Base-by-base conservation (phyloP, 1,140 invertebrate species). In the Diorhabda carinulata region DNA sequence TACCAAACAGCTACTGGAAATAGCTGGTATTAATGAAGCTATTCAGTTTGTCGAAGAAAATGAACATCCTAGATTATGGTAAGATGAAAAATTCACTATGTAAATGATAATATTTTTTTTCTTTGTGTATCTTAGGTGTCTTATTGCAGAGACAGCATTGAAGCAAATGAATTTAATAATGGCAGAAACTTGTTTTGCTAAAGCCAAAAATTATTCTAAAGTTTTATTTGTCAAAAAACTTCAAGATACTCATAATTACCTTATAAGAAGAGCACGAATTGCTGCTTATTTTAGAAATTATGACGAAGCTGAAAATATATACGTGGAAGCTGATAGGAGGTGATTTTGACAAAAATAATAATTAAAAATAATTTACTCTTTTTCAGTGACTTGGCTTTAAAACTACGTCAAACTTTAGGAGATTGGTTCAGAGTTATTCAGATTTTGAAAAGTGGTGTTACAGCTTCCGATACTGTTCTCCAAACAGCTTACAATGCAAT, bases 41-140 rank as follows among this genome's bases (percentile, higher is more conserved):
- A 91, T 93, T 72, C 87, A 91, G 71, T 98, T 98, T 77, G 96
- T 98, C 43, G 96, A 98, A 80, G 94, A 98, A 73, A 98, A 98
- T 83, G 91, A 95, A 2, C 96, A 99, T 84, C 95, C 96, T 0
- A 86, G 94, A 73, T 82, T 99, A 40, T 98, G 95, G 96, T 90
- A 76, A 25, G 25, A 25, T 25, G 25, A 25, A 25, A 25, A 25
- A 25, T 1, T 25, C 25, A 25, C 25, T 25, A 25, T 25, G 25
- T 25, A 25, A 25, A 25, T 25, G 25, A 25, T 25, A 25, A 25
- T 25, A 44, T 44, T 40, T 52, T 47, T 40, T 25, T 52, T 25
- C 25, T 25, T 25, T 25, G 25, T 25, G 25, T 25, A 25, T 58
- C 70, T 47, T 72, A 92, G 92, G 92, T 86, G 92, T 57, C 81